Conservation (phyloP, 2,888 invertebrate genomes). For the Agriopis aurantiaria region DNA sequence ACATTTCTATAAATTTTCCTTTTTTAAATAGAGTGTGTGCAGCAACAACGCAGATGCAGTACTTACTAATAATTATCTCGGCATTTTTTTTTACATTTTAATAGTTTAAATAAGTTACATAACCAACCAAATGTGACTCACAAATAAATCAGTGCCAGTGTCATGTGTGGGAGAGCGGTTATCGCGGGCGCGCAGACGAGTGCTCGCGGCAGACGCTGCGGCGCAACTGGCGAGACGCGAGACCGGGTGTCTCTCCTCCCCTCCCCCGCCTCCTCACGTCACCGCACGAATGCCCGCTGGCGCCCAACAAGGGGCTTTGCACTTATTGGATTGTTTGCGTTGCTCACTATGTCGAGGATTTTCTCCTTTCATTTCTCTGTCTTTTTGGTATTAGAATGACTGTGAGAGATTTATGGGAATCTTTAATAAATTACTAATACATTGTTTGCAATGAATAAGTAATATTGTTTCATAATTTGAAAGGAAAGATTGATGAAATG, state of each 20-base stretch:
- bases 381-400: slow-evolving; percentile 19
- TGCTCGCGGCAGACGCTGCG: slow-evolving; percentile 71
- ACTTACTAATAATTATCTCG: neutral
- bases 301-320: slow-evolving; percentile 69
- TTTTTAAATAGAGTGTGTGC: neutral
- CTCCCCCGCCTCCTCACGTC: slow-evolving; percentile 50
- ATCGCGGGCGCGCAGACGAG: slow-evolving; percentile 62
- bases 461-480: too few species aligned
- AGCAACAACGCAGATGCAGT: neutral
- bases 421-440: neutral
- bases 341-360: slow-evolving; percentile 34
- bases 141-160: slow-evolving; percentile 66
- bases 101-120: slow-evolving; percentile 22
- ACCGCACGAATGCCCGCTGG: slow-evolving; percentile 63
- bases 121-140: slow-evolving; percentile 69
- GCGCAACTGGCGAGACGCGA: slow-evolving; percentile 71
- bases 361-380: slow-evolving; percentile 36
- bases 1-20: neutral
- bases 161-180: slow-evolving; percentile 62
- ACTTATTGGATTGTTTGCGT: slow-evolving; percentile 46
- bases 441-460: neutral
- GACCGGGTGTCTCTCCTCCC: slow-evolving; percentile 53
- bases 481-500: too few species aligned
- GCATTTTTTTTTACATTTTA: neutral
- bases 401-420: neutral